A percentile compares a stretch with the other conserved stretches of the same genome.
These are phyloP conservation scores for Xestia ashworthii DNA, from an alignment of 2,888 invertebrate genomes.

Conservation along the genomic window DNA sequence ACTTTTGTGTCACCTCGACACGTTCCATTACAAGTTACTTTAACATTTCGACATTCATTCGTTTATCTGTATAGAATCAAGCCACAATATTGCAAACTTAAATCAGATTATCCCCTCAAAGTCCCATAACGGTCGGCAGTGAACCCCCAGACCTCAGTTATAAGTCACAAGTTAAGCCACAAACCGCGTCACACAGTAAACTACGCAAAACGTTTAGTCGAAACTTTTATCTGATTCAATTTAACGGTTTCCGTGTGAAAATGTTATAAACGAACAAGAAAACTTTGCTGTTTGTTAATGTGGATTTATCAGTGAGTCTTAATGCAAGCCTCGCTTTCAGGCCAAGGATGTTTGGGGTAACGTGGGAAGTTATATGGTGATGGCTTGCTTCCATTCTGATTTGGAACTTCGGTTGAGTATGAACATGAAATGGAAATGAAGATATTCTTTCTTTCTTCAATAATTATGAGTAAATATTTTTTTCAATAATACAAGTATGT, in stretches of 20 bases:
- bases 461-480: not conserved
- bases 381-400: conserved; percentile 15
- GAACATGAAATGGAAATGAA: conserved; percentile 9
- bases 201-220: conserved; percentile 56
- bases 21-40: not conserved
- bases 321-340: conserved; percentile 39
- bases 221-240: conserved; percentile 65
- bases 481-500: conserved; percentile 9
- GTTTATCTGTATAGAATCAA: conserved; percentile 48
- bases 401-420: conserved; percentile 1
- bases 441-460: not conserved
- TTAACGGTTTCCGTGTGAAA: conserved; percentile 58
- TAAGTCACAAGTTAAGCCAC: conserved; percentile 53
- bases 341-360: conserved; percentile 18
- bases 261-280: conserved; percentile 55
- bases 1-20: not conserved
- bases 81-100: conserved; percentile 47
- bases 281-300: conserved; percentile 58
- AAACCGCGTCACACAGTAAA: conserved; percentile 49
- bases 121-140: conserved; percentile 48
- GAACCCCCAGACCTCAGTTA: conserved; percentile 36
- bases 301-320: conserved; percentile 54
- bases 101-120: conserved; percentile 52
- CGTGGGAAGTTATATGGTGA: conserved; percentile 20
- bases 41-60: conserved; percentile 39